Base-by-base conservation (phyloP, 2,888 invertebrate species). In the Geotrupes spiniger region DNA sequence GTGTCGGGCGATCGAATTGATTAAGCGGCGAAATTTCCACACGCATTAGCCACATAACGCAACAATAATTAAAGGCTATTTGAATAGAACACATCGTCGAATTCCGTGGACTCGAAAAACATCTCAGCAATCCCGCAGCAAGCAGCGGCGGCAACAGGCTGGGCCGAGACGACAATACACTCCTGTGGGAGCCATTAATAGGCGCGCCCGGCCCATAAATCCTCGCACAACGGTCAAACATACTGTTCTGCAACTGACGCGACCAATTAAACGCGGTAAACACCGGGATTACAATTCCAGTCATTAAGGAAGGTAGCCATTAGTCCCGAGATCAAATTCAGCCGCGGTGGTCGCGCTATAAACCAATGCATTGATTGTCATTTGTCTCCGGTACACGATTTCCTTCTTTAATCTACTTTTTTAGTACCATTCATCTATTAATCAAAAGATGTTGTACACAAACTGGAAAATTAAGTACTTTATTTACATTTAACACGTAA, bases 181-280 rank as follows among this genome's bases (percentile, higher is more conserved):
- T 67, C 64, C 65, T 62, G 60, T 61, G 65, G 65, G 64, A 65
- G 60, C 63, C 59, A 65, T 65, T 64, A 60, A 52, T 58, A 56
- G 60, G 56, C 53, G 49, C 57, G 53, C 55, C 54, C 55, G 53
- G 59, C 51, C 59, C 59, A 66, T 66, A 68, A 66, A 66, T 66
- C 52, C 52, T 44, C 51, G 44, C 42, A 50, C 55, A 50, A 45
- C 52, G 55, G 48, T 57, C 57, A 53, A 57, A 56, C 56, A 54
- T 46, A 54, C 53, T 56, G 54, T 47, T 47, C 47, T 54, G 50
- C 55, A 58, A 55, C 57, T 60, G 59, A 60, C 60, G 57, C 55
- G 56, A 56, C 60, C 62, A 62, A 62, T 62, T 62, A 69, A 69
- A 65, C 63, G 63, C 62, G 59, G 63, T 67, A 67, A 66, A 68